Base-by-base conservation (phyloP, 64 coral and sea anemone species). In the Actinia tenebrosa region DNA sequence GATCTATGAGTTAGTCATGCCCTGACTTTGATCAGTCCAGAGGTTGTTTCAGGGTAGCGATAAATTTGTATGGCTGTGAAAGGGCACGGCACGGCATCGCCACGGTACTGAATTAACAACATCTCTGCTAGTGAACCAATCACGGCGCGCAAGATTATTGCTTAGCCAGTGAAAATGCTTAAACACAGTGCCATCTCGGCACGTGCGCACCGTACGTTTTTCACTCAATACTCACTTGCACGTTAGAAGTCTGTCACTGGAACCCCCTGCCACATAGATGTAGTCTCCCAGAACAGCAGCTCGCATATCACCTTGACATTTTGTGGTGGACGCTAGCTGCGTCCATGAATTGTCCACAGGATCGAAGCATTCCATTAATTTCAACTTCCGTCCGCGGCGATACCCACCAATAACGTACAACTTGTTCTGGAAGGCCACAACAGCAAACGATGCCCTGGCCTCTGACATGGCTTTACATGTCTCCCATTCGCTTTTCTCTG, bases 201-300 rank as follows among this genome's bases (percentile, higher is more conserved):
- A 50, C 47, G 7, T 50, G 47, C 47, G 47, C 47, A 50, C 47
- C 47, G 47, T 50, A 8, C 3, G 7, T 50, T 5, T 50, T 50
- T 8, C 47, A 4, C 47, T 50, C 47, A 5, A 50, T 53, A 14
- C 86, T 87, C 89, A 99, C 97, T 90, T 99, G 88, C 97, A 95
- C 1, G 97, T 99, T 56, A 92, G 53, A 55, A 92, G 94, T 5
- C 97, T 90, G 79, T 91, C 89, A 71, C 93, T 95, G 13, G 93
- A 95, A 44, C 97, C 97, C 55, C 97, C 97, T 46, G 97, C 97
- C 84, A 99, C 89, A 78, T 95, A 99, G 87, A 99, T 99, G 55
- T 89, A 91, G 20, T 92, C 97, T 30, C 80, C 91, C 27, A 99
- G 80, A 1, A 99, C 97, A 62, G 97, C 93, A 53, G 97, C 97